Evolutionary conservation across 2,113 vertebrate species (phyloP).

Genomic region (Cheilinus undulatus): DNA sequence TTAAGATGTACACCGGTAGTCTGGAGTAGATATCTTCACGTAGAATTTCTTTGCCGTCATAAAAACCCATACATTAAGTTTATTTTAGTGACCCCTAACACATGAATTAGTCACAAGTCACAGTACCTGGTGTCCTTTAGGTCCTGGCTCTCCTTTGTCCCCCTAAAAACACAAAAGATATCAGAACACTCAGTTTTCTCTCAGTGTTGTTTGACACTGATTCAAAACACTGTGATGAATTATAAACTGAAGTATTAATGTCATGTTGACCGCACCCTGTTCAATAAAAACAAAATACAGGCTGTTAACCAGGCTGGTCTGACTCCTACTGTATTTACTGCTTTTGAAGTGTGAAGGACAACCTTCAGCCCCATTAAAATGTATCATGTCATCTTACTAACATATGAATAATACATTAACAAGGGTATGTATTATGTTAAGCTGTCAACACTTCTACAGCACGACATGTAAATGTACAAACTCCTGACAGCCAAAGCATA

Average conservation of each 20-base stretch:
- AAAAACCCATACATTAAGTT: background rate
- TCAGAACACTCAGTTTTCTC: background rate
- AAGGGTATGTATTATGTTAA: slow-evolving; percentile 31
- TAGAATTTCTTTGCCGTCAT: background rate
- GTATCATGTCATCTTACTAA: slow-evolving; percentile 45
- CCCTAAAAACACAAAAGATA: slow-evolving; percentile 70
- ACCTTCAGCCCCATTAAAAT: slow-evolving; percentile 49
- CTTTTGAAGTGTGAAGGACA: slow-evolving; percentile 48
- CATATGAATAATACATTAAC: slow-evolving; percentile 56
- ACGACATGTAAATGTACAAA: slow-evolving; percentile 48
- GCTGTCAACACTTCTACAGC: slow-evolving; percentile 21
- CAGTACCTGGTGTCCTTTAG: slow-evolving; percentile 77
- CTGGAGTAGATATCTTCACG: background rate
- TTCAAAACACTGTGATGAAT: background rate
- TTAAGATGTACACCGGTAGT: too few species aligned
- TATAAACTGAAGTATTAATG: background rate
- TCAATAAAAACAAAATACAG: background rate
- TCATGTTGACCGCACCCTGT: background rate
- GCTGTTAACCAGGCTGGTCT: background rate
- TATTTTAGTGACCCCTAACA: background rate
- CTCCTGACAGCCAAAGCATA: slow-evolving; percentile 35
- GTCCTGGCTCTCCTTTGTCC: slow-evolving; percentile 69
- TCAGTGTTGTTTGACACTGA: background rate
- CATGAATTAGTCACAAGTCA: background rate
- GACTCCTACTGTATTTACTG: slow-evolving; percentile 4